Conservation (phyloP, 2,113 vertebrate species). For the Lethenteron camtschaticum region DNA sequence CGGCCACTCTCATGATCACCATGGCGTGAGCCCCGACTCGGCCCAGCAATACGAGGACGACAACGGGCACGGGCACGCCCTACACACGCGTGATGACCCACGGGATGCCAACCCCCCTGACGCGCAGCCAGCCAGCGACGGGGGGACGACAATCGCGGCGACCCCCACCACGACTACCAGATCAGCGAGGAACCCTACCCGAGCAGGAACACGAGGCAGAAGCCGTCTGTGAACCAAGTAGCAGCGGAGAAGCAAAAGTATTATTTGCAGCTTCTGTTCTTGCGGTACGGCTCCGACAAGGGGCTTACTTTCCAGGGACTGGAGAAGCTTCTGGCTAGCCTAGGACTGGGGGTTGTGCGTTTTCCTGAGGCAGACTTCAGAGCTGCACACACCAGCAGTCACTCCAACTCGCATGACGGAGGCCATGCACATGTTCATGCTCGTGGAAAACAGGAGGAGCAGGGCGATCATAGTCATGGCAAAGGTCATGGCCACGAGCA, state of each 20-base stretch:
- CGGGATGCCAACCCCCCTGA: no score
- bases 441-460: constrained; percentile 15
- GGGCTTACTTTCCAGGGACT: constrained; percentile 61
- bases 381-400: constrained; percentile 46
- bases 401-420: constrained; percentile 29
- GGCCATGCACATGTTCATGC: constrained; percentile 14
- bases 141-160: constrained; percentile 15
- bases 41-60: no score
- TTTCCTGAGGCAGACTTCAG: constrained; percentile 59
- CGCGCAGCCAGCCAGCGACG: neutral
- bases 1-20: constrained; percentile 19
- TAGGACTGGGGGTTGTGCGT: constrained; percentile 73
- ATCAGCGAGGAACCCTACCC: constrained; percentile 39
- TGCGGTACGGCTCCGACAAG: constrained; percentile 53
- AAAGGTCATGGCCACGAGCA: constrained; percentile 26
- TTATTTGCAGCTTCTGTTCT: constrained; percentile 76
- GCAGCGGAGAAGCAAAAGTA: constrained; percentile 38
- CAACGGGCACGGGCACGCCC: no score
- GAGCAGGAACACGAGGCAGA: constrained; percentile 11
- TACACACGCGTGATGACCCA: no score
- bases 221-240: constrained; percentile 15
- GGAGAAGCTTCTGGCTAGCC: constrained; percentile 55
- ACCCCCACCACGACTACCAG: constrained; percentile 41
- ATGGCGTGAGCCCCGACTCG: constrained; percentile 7
- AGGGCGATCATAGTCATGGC: constrained; percentile 19